Evolutionary conservation across 2,888 invertebrate genomes (phyloP), one percentile per base, ranked within the genome.

Genomic region (Epistrophe grossulariae): DNA sequence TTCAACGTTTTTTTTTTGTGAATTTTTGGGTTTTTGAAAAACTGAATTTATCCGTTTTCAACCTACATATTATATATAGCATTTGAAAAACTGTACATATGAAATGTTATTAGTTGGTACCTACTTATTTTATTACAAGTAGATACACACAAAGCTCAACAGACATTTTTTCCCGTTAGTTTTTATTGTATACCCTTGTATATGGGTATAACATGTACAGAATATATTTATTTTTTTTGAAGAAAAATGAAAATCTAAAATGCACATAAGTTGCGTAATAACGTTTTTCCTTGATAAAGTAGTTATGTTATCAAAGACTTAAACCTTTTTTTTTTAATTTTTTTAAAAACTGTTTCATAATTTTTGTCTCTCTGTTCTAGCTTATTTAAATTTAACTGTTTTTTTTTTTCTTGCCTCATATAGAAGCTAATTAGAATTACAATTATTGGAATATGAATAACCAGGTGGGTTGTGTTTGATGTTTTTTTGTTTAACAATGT

Each of bases 141-240:
- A 83, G 82, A 83, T 87, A 83, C 87, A 83, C 83, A 87, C 83
- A 87, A 87, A 87, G 87, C 87, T 87, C 87, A 72, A 68, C 79
- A 79, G 74, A 79, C 71, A 74, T 79, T 77, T 87, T 84, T 84
- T 84, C 60, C 73, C 48, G 62, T 85, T 79, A 72, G 50, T 73
- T 70, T 52, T 68, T 71, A 79, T 82, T 82, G 78, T 59, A 38
- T 62, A 13, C 24, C 1, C 70, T 50, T 74, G 0, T n/a, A 3
- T 24, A 28, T 28, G 62, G n/a, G n/a, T n/a, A 50, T 57, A 0
- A 17, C 73, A 57, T 74, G 66, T 79, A 78, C 57, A 60, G 35
- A 43, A 52, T 70, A 59, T 59, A 10, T 17, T 38, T 38, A n/a
- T 35, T 35, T 35, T 35, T 11, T 60, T 72, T 60, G 24, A 48